Conservation (phyloP, 2,888 invertebrate genomes). For the Tachina fera region DNA sequence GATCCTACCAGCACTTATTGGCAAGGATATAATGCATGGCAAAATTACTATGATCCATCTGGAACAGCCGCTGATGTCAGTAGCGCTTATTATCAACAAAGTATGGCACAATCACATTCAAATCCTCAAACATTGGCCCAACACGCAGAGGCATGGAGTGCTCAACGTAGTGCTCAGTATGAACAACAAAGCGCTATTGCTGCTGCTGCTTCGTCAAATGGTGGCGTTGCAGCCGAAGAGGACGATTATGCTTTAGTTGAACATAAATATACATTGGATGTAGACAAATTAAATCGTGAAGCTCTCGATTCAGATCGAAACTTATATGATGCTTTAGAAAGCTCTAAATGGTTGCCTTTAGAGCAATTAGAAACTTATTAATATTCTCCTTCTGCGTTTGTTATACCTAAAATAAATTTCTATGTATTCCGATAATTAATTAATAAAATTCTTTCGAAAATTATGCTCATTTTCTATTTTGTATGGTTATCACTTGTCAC, state of each 20-base stretch:
- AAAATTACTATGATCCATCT: constrained; percentile 87
- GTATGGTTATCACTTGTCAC: too few species aligned
- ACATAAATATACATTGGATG: constrained; percentile 89
- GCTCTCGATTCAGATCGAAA: constrained; percentile 89
- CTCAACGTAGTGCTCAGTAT: constrained; percentile 83
- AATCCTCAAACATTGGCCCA: constrained; percentile 81
- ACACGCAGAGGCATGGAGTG: constrained; percentile 84
- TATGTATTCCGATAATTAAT: neutral
- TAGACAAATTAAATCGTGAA: constrained; percentile 90
- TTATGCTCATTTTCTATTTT: too few species aligned
- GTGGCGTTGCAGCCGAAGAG: constrained; percentile 81
- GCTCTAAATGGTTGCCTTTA: constrained; percentile 92
- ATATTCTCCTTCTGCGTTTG: constrained; percentile 27
- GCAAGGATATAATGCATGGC: constrained; percentile 94
- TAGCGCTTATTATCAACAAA: constrained; percentile 82
- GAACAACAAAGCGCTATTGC: constrained; percentile 79
- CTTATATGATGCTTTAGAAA: constrained; percentile 91
- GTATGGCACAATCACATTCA: constrained; percentile 81
- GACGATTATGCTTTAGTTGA: constrained; percentile 92
- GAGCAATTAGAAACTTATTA: constrained; percentile 88
- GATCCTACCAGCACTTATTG: constrained; percentile 91
- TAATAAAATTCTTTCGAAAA: constrained; percentile 8
- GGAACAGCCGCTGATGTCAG: constrained; percentile 75
- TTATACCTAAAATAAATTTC: neutral
- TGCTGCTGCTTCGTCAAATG: constrained; percentile 78